These are phyloP conservation scores for Phytoseiulus persimilis DNA, from an alignment of 2,888 invertebrate genomes.

Conservation along the genomic window DNA sequence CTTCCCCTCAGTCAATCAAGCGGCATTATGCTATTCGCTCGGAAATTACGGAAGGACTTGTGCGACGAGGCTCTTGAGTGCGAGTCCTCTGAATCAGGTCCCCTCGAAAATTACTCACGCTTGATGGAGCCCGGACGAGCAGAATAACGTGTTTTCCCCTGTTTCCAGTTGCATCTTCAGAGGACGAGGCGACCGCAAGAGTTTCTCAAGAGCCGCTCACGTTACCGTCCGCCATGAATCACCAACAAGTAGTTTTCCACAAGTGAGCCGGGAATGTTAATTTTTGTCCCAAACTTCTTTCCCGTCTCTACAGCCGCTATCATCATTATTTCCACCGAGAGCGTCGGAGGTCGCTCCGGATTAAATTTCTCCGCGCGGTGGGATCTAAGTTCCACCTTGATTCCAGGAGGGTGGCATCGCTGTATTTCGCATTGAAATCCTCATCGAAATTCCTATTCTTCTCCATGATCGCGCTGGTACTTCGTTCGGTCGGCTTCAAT, in stretches of 20 bases:
- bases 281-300: background rate
- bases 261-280: background rate
- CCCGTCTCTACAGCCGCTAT: background rate
- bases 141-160: background rate
- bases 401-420: background rate
- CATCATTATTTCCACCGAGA: background rate
- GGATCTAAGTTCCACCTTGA: background rate
- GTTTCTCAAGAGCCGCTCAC: background rate
- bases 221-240: constrained; percentile 5
- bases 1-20: no score
- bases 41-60: no score
- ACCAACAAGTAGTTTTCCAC: background rate
- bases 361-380: background rate
- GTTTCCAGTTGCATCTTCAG: background rate
- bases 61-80: no score
- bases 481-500: background rate
- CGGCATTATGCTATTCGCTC: no score
- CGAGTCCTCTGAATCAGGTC: no score
- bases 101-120: background rate
- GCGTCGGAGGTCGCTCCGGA: no score
- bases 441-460: background rate
- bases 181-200: background rate
- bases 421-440: background rate
- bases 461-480: background rate
- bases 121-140: background rate